Base-by-base conservation (phyloP, 2,797 vertebrate genomes). In the Atherinosoma microstoma region DNA sequence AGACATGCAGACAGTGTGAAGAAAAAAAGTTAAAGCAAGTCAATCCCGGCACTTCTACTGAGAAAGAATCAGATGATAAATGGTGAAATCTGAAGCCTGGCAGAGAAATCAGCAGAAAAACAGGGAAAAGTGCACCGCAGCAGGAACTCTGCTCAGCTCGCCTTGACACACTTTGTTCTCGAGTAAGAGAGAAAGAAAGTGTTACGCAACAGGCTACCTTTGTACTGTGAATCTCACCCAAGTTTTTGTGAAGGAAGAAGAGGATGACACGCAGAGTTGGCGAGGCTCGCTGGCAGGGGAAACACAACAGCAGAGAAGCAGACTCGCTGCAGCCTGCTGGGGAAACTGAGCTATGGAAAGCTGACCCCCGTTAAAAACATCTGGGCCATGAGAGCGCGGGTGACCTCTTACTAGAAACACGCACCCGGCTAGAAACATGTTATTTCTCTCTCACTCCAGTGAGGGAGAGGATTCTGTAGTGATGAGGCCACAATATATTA, bases 371-470 rank as follows among this genome's bases (percentile, higher is more conserved):
- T 86, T 83, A 86, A 87, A 89, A 92, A 92, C 92, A 94, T 93
- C 91, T 94, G 92, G 88, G 87, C 83, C 58, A 66, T 58, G 68
- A 79, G 67, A 90, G 78, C 80, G 73, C 13, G 49, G 67, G 88
- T 92, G 91, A 93, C 89, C 87, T 93, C 90, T 80, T 81, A 58
- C 77, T 51, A 59, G 80, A 93, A 92, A 89, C 87, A 91, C 35
- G 88, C 82, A 56, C 64, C 38, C 83, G 80, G 73, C 82, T 64
- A 29, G 45, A 84, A 86, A 88, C 88, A 84, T 69, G 80, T 88
- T 88, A 84, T 87, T 91, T 75, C 83, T 87, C 76, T 67, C 59
- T 80, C 58, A 60, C 61, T 72, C 56, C 9, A 35, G 62, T 42
- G 53, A 67, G 63, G 58, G 69, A 85, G 84, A 77, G 42, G 68